Evolutionary conservation across 2,113 vertebrate genomes (phyloP).

Genomic region (Mustela lutreola): DNA sequence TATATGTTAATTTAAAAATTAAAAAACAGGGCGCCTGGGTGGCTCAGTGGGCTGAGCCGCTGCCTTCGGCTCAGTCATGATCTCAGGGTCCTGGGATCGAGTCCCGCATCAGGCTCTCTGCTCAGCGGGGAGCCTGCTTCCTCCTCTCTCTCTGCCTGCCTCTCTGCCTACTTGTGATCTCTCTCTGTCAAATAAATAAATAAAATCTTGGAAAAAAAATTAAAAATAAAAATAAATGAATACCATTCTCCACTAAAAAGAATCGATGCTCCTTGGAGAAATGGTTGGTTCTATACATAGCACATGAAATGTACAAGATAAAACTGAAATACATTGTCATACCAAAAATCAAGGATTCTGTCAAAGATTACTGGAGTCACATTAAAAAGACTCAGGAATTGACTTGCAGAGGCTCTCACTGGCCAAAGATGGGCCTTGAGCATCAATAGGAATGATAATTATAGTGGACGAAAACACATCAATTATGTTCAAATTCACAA

Average conservation of each 20-base stretch:
- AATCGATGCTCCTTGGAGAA: not conserved
- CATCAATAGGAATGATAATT: conserved; percentile 5
- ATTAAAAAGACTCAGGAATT: conserved; percentile 15
- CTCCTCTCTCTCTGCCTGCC: no score
- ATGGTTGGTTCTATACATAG: not conserved
- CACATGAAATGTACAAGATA: not conserved
- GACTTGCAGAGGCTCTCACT: not conserved
- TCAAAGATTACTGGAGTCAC: not conserved
- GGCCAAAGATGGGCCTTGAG: not conserved
- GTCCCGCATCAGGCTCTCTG: no score
- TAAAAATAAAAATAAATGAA: not conserved
- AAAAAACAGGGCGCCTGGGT: no score
- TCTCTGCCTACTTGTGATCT: no score
- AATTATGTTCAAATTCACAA: not conserved
- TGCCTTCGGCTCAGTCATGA: no score
- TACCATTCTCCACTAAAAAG: conserved; percentile 28
- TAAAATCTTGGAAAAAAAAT: no score
- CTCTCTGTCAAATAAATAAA: no score
- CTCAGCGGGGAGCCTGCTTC: no score
- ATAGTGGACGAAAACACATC: not conserved
- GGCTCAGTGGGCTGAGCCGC: no score
- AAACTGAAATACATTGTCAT: conserved; percentile 32
- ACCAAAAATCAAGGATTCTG: conserved; percentile 18
- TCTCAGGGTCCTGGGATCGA: no score
- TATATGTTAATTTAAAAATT: no score